Evolutionary conservation across 2,888 invertebrate species (phyloP).

Genomic region (Drosophila borborema): DNA sequence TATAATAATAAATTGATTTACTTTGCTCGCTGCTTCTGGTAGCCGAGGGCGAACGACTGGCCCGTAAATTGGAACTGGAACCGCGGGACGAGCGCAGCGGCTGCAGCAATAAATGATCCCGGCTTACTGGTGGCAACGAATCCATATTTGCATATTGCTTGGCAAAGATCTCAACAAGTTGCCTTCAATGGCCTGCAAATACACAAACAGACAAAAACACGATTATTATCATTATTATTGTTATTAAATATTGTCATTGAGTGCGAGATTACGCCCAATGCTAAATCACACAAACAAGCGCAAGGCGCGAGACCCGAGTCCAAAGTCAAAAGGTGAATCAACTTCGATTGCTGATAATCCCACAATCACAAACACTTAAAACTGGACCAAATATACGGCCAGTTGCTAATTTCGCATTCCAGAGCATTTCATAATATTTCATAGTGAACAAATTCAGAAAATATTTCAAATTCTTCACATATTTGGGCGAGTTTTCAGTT

Average conservation of each 20-base stretch:
- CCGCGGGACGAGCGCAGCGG: conserved; percentile 66
- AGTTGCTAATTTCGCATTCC: conserved; percentile 17
- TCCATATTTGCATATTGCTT: conserved; percentile 73
- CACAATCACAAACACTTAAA: conserved; percentile 36
- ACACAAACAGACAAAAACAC: conserved; percentile 14
- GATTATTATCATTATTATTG: conserved; percentile 3
- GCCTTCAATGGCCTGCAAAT: conserved; percentile 62
- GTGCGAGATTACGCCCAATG: conserved; percentile 25
- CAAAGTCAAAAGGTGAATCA: conserved; percentile 80
- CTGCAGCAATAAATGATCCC: conserved; percentile 68
- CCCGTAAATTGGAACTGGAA: conserved; percentile 75
- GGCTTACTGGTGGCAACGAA: conserved; percentile 54
- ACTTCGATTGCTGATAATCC: conserved; percentile 64
- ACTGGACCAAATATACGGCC: conserved; percentile 51
- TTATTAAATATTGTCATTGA: conserved; percentile 45
- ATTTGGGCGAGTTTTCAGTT: conserved; percentile 16
- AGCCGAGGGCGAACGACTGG: conserved; percentile 84
- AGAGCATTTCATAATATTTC: conserved; percentile 31
- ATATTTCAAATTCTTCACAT: conserved; percentile 49
- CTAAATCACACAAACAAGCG: conserved; percentile 21
- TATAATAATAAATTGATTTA: conserved; percentile 63
- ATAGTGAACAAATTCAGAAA: conserved; percentile 26
- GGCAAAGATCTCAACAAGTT: conserved; percentile 37
- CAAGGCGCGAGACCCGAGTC: conserved; percentile 23
- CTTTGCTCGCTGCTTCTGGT: conserved; percentile 83